A percentile compares a stretch with the other conserved stretches of the same genome.
Evolutionary conservation across 2,888 invertebrate genomes (phyloP).

Genomic region (Fissipunctia ypsillon): DNA sequence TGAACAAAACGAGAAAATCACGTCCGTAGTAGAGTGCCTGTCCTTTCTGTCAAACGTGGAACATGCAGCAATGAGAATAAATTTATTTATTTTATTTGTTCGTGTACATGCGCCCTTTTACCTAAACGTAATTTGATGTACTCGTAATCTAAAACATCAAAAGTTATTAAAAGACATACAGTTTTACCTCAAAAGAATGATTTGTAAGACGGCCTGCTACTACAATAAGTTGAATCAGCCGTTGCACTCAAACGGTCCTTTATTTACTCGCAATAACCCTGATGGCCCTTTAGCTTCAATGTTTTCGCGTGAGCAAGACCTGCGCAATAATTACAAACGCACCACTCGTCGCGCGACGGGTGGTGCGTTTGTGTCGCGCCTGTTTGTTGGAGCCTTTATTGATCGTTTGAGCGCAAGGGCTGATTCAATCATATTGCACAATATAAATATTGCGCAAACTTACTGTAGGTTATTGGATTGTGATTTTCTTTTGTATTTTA

Average conservation of each 20-base stretch:
- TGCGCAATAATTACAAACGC: too few species aligned
- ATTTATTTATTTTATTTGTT: background rate
- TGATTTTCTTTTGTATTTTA: background rate
- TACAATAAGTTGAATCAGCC: too few species aligned
- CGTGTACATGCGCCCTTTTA: background rate
- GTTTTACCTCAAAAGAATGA: background rate
- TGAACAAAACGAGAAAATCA: slow-evolving; percentile 34
- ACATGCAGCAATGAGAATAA: slow-evolving; percentile 4
- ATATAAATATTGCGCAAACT: background rate
- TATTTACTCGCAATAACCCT: too few species aligned
- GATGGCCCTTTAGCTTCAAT: too few species aligned
- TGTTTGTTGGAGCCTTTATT: too few species aligned
- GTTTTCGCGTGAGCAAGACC: too few species aligned
- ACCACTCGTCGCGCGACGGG: too few species aligned
- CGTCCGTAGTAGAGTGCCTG: background rate
- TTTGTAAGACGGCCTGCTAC: background rate
- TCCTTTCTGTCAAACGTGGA: slow-evolving; percentile 5
- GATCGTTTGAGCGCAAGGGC: background rate
- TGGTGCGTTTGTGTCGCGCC: too few species aligned
- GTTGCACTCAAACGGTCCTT: too few species aligned
- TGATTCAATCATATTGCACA: background rate
- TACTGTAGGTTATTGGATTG: too few species aligned
- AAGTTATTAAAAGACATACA: background rate
- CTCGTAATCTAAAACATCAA: background rate
- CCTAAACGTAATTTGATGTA: background rate